These are phyloP conservation scores for Chelonus insularis DNA, from an alignment of 1,140 invertebrate species.

Conservation along the genomic window DNA sequence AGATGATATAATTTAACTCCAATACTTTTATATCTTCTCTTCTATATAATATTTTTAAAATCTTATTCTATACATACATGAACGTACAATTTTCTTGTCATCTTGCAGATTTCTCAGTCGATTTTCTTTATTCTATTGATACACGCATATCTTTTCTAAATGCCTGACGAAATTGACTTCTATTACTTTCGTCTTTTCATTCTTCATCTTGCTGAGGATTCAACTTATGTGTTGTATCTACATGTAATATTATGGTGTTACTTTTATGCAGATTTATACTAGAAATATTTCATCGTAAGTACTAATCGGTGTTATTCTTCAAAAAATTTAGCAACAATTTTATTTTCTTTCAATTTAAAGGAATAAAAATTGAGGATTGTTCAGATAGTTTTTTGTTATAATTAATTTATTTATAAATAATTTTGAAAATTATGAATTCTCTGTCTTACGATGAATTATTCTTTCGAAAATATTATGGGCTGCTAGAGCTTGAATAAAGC, in stretches of 20 bases:
- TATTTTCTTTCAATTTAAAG: neutral
- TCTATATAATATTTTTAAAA: slow-evolving; percentile 9
- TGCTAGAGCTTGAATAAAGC: too few species aligned
- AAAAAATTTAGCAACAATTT: neutral
- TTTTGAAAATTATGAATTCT: too few species aligned
- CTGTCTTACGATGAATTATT: too few species aligned
- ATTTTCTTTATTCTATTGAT: neutral
- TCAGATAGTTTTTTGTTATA: too few species aligned
- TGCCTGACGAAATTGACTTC: neutral
- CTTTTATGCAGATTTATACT: neutral
- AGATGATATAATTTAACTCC: slow-evolving; percentile 38
- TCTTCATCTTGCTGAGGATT: neutral
- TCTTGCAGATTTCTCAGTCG: neutral
- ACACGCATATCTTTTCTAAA: neutral
- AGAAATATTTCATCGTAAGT: neutral
- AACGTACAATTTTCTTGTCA: neutral
- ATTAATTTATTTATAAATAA: too few species aligned
- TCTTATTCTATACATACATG: neutral
- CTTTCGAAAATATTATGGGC: too few species aligned
- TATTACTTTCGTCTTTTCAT: neutral
- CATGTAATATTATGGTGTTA: neutral
- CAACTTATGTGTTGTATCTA: neutral
- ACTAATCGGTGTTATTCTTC: neutral
- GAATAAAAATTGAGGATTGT: slow-evolving; percentile 1
- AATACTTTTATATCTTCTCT: slow-evolving; percentile 7